Base-by-base conservation (phyloP, 2,888 invertebrate species). In the Thereva nobilitata region DNA sequence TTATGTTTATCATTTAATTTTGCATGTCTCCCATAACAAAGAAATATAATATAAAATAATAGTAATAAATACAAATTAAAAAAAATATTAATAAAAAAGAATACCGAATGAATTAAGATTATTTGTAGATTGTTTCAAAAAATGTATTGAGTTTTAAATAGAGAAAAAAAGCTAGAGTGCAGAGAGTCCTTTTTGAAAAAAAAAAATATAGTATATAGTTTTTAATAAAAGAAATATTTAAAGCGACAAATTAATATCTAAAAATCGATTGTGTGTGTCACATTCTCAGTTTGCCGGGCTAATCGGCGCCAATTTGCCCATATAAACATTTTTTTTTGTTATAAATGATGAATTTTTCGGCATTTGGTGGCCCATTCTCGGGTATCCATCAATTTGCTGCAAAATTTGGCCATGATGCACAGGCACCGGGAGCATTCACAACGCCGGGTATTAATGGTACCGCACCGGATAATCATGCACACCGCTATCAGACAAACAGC, bases 341-440 rank as follows among this genome's bases (percentile, higher is more conserved):
- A 50, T 67, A 72, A 73, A 80, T 79, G 78, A 81, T 81, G 81
- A 81, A 81, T 78, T 81, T 81, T 75, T 80, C 81, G 68, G 81
- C 81, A 67, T 81, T 81, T 70, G 80, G 80, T 72, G 81, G 80
- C 70, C 80, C 80, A 54, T 80, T 80, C 73, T 80, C 80, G 71
- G 80, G 80, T 71, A 80, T 80, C 70, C 80, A 80, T 75, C 81
- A 80, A 72, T 80, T 80, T 76, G 80, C 80, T 69, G 80, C 80
- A 69, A 81, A 81, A 76, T 81, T 81, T 74, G 76, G 76, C 41
- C 78, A 78, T 72, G 80, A 81, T 72, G 72, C 76, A 67, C 80
- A 80, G 74, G 76, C 78, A 70, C 76, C 78, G 71, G 81, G 80
- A 64, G 79, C 80, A 64, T 80, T 80, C 71, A 75, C 78, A 53